Evolutionary conservation across 2,113 vertebrate genomes (phyloP).

Genomic region (Bubo bubo): DNA sequence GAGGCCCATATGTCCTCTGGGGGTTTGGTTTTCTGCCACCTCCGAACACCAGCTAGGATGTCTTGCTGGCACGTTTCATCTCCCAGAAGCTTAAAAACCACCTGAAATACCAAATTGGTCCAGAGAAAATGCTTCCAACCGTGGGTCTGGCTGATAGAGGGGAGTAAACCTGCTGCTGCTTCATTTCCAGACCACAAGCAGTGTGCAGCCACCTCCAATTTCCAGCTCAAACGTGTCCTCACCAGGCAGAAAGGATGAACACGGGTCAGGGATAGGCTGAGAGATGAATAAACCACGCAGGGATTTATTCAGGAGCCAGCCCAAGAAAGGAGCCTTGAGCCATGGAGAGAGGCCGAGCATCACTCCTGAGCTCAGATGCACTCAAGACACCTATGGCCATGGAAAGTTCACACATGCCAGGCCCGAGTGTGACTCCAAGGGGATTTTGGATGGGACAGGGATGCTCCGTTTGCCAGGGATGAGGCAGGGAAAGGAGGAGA

Average conservation of each 20-base stretch:
- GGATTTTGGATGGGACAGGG: not conserved
- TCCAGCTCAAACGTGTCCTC: not conserved
- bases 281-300: not conserved
- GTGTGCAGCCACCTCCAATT: not conserved
- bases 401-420: not conserved
- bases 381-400: not conserved
- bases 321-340: not conserved
- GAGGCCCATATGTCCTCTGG: not conserved
- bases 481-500: not conserved
- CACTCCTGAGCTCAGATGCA: not conserved
- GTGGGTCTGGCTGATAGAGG: fast-evolving
- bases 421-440: fast-evolving
- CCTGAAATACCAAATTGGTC: not conserved
- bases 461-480: not conserved
- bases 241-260: not conserved
- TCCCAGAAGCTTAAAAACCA: not conserved
- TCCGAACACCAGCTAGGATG: fast-evolving
- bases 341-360: not conserved
- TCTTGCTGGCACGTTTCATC: not conserved
- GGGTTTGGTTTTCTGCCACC: not conserved
- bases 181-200: not conserved
- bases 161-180: not conserved
- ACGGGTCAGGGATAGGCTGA: not conserved
- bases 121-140: not conserved
- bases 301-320: not conserved